These are phyloP conservation scores for Martes martes DNA, from an alignment of 2,113 vertebrate species.

Conservation along the genomic window DNA sequence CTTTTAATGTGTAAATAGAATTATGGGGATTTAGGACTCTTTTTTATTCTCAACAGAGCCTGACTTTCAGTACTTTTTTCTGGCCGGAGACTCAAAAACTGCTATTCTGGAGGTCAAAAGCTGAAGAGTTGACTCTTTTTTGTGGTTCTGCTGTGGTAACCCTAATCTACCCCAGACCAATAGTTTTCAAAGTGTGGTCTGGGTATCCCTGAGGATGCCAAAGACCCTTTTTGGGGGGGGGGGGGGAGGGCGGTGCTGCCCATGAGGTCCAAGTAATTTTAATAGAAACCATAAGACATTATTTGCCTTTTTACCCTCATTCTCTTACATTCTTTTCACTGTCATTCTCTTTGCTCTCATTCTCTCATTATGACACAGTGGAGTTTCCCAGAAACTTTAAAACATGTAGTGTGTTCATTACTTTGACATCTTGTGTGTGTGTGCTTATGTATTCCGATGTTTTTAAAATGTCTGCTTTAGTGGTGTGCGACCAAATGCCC, in stretches of 20 bases:
- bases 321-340: not conserved
- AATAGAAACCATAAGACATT: not conserved
- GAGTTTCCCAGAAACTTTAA: not conserved
- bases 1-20: not conserved
- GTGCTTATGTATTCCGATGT: not conserved
- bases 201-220: not conserved
- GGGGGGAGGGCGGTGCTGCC: no score
- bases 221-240: not conserved
- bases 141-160: not conserved
- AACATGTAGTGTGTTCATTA: not conserved
- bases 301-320: not conserved
- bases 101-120: not conserved
- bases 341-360: not conserved
- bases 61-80: not conserved
- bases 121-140: not conserved
- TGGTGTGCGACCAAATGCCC: not conserved
- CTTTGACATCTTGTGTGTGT: not conserved
- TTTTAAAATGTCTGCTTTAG: not conserved
- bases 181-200: not conserved
- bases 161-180: not conserved
- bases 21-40: not conserved
- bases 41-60: not conserved
- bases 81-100: not conserved
- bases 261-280: not conserved
- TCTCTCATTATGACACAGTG: not conserved